Evolutionary conservation across 2,888 invertebrate genomes (phyloP).

Genomic region (Thera britannica): DNA sequence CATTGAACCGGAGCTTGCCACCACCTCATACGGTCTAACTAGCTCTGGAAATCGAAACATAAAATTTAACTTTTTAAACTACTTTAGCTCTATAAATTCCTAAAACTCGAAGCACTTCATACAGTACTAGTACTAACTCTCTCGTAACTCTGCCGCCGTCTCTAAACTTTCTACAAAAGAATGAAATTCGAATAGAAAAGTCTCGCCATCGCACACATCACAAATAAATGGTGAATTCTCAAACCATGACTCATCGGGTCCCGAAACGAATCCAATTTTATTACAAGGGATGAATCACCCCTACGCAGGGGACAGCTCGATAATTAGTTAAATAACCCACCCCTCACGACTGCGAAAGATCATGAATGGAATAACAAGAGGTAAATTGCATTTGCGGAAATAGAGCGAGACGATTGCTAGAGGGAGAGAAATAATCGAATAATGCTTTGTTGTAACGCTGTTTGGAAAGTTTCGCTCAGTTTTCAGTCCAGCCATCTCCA

Average conservation of each 20-base stretch:
- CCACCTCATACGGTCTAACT: no score
- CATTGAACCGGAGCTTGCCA: no score
- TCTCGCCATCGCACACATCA: conserved; percentile 7
- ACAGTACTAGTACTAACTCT: no score
- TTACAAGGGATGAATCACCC: conserved; percentile 53
- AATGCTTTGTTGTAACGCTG: conserved; percentile 11
- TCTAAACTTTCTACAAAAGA: conserved; percentile 5
- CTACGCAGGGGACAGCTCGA: conserved; percentile 54
- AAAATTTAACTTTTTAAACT: neutral
- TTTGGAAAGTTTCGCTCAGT: conserved; percentile 9
- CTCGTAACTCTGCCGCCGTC: conserved; percentile 4
- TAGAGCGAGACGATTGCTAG: conserved; percentile 30
- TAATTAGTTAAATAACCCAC: conserved; percentile 60
- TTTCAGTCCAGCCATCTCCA: conserved; percentile 8
- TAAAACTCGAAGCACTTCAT: neutral
- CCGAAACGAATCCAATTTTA: conserved; percentile 52
- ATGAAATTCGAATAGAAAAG: conserved; percentile 9
- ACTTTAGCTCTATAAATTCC: neutral
- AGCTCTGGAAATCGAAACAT: neutral
- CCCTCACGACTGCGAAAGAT: conserved; percentile 42
- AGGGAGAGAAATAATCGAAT: conserved; percentile 20
- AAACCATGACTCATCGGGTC: conserved; percentile 50
- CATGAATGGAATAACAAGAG: conserved; percentile 48
- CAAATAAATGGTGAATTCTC: conserved; percentile 16
- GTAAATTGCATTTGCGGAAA: conserved; percentile 39